A percentile compares a stretch with the other conserved stretches of the same genome.
Conservation (phyloP, 1,140 invertebrate species). For the Eriosoma lanigerum region DNA sequence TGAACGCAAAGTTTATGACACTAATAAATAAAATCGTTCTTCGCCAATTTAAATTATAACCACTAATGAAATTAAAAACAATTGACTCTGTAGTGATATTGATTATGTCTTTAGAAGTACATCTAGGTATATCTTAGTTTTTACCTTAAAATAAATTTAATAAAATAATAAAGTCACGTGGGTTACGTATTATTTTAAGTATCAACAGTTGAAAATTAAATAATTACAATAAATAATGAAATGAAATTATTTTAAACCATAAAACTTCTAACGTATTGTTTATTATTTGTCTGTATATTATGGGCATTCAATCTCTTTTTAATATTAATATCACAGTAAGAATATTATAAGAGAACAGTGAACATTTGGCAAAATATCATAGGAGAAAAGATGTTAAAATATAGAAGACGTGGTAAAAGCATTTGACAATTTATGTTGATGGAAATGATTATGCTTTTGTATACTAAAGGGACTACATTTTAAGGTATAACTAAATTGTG, state of each 20-base stretch:
- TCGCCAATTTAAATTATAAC: slow-evolving; percentile 16
- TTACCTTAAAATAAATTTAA: neutral
- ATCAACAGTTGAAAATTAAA: neutral
- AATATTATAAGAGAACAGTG: too few species aligned
- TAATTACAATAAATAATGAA: neutral
- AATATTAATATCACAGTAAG: neutral
- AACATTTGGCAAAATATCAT: slow-evolving; percentile 1
- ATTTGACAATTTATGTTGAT: slow-evolving; percentile 29
- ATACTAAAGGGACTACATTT: slow-evolving; percentile 3
- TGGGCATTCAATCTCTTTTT: neutral
- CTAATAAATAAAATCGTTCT: slow-evolving; percentile 2
- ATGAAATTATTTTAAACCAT: neutral
- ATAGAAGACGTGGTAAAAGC: slow-evolving; percentile 28
- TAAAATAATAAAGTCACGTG: neutral
- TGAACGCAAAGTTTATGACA: neutral
- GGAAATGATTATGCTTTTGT: slow-evolving; percentile 30
- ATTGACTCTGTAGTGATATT: neutral
- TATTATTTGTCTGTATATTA: too few species aligned
- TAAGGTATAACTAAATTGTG: slow-evolving; percentile 15
- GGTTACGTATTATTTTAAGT: too few species aligned
- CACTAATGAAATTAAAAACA: slow-evolving; percentile 15
- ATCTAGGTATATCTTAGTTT: neutral
- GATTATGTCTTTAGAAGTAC: neutral
- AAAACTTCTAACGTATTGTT: neutral
- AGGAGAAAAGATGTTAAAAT: neutral